Evolutionary conservation across 2,888 invertebrate species (phyloP).

Genomic region (Steinernema hermaphroditum): DNA sequence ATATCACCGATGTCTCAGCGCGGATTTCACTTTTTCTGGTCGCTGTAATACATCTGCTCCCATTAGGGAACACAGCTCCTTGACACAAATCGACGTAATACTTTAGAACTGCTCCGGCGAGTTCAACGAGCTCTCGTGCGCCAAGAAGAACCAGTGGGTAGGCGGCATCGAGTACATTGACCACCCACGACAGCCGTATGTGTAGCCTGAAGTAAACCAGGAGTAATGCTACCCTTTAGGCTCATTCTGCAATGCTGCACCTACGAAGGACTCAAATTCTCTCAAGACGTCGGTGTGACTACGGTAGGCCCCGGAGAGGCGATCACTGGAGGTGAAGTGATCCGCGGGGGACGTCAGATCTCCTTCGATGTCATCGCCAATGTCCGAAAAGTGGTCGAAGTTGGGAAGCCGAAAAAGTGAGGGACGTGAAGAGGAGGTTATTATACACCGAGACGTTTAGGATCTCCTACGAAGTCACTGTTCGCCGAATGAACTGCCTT

Average conservation of each 20-base stretch:
- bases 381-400: conserved; percentile 59
- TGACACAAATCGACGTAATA: neutral
- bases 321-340: conserved; percentile 64
- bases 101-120: conserved; percentile 59
- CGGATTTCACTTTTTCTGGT: too few species aligned
- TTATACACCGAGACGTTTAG: conserved; percentile 39
- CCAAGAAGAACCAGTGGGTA: conserved; percentile 64
- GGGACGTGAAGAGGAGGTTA: neutral
- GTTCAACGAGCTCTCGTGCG: conserved; percentile 58
- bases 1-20: too few species aligned
- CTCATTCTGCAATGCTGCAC: conserved; percentile 63
- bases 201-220: neutral
- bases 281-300: conserved; percentile 65
- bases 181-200: conserved; percentile 61
- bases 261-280: conserved; percentile 63
- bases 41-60: too few species aligned
- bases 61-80: too few species aligned
- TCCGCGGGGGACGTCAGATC: conserved; percentile 63
- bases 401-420: conserved; percentile 41
- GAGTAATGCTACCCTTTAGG: conserved; percentile 39
- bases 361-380: conserved; percentile 66
- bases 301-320: conserved; percentile 62
- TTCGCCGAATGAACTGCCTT: conserved; percentile 64
- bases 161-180: conserved; percentile 65
- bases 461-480: conserved; percentile 61